phyloP scores from a whole-genome alignment of 1,140 invertebrate genomes.

The Maconellicoccus hirsutus region DNA sequence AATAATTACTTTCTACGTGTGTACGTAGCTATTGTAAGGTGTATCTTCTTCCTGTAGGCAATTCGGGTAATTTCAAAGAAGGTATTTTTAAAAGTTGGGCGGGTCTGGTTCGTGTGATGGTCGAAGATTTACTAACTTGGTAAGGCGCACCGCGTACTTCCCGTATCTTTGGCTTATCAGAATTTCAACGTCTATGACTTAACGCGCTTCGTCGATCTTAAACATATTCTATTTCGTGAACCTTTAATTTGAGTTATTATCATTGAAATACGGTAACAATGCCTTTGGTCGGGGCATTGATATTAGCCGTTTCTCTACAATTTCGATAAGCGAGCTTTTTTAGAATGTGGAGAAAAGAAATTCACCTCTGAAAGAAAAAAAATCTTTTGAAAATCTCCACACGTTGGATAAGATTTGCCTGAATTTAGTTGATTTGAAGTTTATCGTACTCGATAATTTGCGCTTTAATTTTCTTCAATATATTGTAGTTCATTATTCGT shows the following conservation, averaged over 20 bases:
- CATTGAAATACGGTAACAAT: neutral
- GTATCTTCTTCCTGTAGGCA: neutral
- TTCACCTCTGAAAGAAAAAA: too few species aligned
- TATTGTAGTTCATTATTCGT: too few species aligned
- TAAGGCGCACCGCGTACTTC: neutral
- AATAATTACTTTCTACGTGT: neutral
- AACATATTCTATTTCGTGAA: neutral
- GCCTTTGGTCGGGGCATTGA: too few species aligned
- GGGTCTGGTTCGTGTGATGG: neutral
- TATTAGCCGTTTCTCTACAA: too few species aligned
- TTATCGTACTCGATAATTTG: too few species aligned
- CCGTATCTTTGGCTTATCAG: neutral
- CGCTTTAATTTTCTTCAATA: too few species aligned
- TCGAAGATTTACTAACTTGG: neutral
- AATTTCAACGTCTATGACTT: neutral
- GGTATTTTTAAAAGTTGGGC: constrained; percentile 3
- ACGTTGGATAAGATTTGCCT: too few species aligned
- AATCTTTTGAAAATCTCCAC: too few species aligned
- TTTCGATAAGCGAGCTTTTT: too few species aligned
- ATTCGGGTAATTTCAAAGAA: neutral
- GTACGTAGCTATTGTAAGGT: neutral
- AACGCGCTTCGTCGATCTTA: neutral
- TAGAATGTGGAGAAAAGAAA: too few species aligned
- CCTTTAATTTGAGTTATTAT: neutral
- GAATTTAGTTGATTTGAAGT: too few species aligned